Evolutionary conservation across 2,797 vertebrate genomes (phyloP).

Genomic region (Mus spretus): DNA sequence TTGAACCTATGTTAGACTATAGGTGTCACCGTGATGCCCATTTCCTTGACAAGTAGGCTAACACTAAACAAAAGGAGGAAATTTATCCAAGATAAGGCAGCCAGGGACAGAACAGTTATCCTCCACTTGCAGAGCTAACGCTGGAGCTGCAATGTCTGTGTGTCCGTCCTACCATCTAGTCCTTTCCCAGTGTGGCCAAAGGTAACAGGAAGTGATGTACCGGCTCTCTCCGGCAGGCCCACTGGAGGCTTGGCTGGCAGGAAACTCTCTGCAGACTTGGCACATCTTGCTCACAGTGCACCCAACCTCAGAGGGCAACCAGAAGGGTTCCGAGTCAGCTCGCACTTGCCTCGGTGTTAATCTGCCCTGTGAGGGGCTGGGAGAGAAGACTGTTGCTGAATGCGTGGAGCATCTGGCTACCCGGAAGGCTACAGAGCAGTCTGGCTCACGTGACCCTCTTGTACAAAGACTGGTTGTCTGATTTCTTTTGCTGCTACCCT

Average conservation of each 20-base stretch:
- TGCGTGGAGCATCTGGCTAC: not conserved
- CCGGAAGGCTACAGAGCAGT: not conserved
- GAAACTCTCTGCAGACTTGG: not conserved
- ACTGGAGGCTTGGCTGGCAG: not conserved
- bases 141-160: not conserved
- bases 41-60: not conserved
- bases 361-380: not conserved
- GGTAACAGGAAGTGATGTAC: not conserved
- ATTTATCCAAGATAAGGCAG: not conserved
- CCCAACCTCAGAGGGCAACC: accelerated
- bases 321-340: not conserved
- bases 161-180: too few species aligned
- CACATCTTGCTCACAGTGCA: accelerated
- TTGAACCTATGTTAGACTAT: not conserved
- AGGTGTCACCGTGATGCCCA: not conserved
- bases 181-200: not conserved
- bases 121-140: not conserved
- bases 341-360: not conserved
- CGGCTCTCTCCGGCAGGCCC: not conserved
- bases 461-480: not conserved
- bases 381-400: accelerated
- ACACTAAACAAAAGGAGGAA: not conserved
- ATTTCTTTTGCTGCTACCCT: not conserved
- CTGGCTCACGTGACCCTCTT: not conserved
- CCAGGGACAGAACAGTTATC: too few species aligned